These are phyloP conservation scores for Myanophis thanlyinensis DNA, from an alignment of 2,113 vertebrate genomes.

Conservation along the genomic window DNA sequence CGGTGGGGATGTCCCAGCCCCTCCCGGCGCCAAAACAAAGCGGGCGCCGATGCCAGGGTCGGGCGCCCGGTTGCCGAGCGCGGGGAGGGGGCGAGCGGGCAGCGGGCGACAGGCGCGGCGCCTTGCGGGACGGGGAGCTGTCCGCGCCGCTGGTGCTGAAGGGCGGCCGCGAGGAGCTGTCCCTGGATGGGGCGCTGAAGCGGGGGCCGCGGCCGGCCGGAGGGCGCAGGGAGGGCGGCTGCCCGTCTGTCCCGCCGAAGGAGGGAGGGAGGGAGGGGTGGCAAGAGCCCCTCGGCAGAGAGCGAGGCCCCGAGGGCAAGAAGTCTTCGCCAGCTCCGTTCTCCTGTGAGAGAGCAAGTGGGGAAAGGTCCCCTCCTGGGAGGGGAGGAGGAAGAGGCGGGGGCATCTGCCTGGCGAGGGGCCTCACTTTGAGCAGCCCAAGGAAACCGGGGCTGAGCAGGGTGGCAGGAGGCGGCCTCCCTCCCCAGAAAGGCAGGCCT, in stretches of 20 bases:
- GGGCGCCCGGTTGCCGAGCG: background rate
- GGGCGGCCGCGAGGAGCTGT: background rate
- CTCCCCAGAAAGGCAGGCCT: background rate
- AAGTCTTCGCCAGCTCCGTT: background rate
- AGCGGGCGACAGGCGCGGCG: background rate
- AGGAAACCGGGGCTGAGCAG: background rate
- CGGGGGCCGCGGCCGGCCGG: background rate
- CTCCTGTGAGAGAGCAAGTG: background rate
- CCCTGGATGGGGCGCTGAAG: background rate
- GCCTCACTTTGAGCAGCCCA: background rate
- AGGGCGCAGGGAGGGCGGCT: background rate
- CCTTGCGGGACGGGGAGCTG: background rate
- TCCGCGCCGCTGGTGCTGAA: constrained; percentile 3
- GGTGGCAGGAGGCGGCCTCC: background rate
- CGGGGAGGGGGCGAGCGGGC: background rate
- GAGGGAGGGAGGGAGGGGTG: background rate
- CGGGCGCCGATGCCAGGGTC: background rate
- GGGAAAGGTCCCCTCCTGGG: background rate
- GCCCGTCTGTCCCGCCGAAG: too few relatives aligned
- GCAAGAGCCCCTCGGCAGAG: background rate
- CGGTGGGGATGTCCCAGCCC: background rate
- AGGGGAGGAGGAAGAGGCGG: background rate
- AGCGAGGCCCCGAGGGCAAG: background rate
- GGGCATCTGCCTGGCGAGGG: background rate
- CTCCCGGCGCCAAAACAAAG: background rate